Evolutionary conservation across 2,888 invertebrate genomes (phyloP).

Genomic region (Embidobia sp.): DNA sequence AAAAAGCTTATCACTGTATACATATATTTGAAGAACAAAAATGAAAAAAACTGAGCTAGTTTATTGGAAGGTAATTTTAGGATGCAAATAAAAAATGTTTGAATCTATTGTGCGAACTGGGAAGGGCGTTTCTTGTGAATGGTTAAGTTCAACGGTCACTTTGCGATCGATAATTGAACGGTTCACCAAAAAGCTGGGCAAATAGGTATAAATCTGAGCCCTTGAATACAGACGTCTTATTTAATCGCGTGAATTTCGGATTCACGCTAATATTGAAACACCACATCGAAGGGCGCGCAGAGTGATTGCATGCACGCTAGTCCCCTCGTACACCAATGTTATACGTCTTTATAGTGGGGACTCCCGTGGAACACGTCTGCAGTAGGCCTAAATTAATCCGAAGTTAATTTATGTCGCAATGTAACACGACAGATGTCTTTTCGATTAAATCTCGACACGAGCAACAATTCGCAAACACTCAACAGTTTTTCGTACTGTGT

Average conservation of each 20-base stretch:
- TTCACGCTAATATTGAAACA: slow-evolving; percentile 42
- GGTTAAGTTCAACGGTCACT: slow-evolving; percentile 4
- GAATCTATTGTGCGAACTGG: too few relatives aligned
- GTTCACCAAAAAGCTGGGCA: slow-evolving; percentile 36
- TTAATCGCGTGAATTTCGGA: slow-evolving; percentile 58
- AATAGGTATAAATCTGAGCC: slow-evolving; percentile 54
- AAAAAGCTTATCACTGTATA: too few relatives aligned
- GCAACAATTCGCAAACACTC: slow-evolving; percentile 4
- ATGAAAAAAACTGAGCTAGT: too few relatives aligned
- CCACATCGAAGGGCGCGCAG: slow-evolving; percentile 28
- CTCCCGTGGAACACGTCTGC: slow-evolving; percentile 46
- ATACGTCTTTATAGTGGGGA: slow-evolving; percentile 42
- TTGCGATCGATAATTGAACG: not conserved
- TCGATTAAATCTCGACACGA: slow-evolving; percentile 36
- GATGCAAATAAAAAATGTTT: too few relatives aligned
- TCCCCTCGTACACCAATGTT: slow-evolving; percentile 39
- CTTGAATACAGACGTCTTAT: slow-evolving; percentile 52
- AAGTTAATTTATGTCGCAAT: slow-evolving; percentile 59
- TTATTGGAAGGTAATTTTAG: too few relatives aligned
- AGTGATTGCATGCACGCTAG: slow-evolving; percentile 36
- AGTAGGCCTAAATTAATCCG: slow-evolving; percentile 55
- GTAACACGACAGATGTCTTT: slow-evolving; percentile 54
- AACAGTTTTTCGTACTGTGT: slow-evolving; percentile 6
- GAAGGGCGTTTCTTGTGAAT: too few relatives aligned
- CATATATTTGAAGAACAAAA: too few relatives aligned